Base-by-base conservation (phyloP, 2,888 invertebrate genomes). In the Drosophila recens region DNA sequence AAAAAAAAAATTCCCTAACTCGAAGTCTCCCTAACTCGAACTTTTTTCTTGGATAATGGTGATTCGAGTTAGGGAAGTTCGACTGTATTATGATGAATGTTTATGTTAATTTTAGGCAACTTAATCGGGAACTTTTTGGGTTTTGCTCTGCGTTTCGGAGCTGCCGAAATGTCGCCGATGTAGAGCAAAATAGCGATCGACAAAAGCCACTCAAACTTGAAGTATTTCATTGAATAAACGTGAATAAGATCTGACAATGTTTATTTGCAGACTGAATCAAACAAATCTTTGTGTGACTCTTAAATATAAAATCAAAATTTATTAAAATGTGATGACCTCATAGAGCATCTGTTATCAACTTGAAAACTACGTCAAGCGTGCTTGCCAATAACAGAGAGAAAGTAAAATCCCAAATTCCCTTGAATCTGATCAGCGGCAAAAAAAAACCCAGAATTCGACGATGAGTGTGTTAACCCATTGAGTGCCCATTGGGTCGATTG, bases 31-130 rank as follows among this genome's bases (percentile, higher is more conserved):
- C n/a, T n/a, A n/a, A n/a, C n/a, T n/a, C n/a, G n/a, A n/a, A n/a
- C n/a, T n/a, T n/a, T n/a, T n/a, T n/a, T n/a, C n/a, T n/a, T n/a
- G n/a, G n/a, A n/a, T n/a, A n/a, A n/a, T n/a, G n/a, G n/a, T n/a
- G n/a, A n/a, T n/a, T n/a, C n/a, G n/a, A n/a, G n/a, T n/a, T n/a
- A n/a, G n/a, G n/a, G n/a, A n/a, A n/a, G n/a, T n/a, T n/a, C n/a
- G n/a, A n/a, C n/a, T n/a, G n/a, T n/a, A 58, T 81, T 81, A 59
- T 87, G 84, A 64, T 87, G 82, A 20, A 82, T 79, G 20, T 85
- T 72, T 9, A 82, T 64, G 36, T 79, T 72, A 1, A 85, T 36
- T 45, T 72, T 81, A 4, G 87, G 82, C 30, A 77, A 5, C 5
- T 56, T 54, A 0, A 63, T 63, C 8, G 65, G 65, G 1, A 57